These are phyloP conservation scores for Tromatobia lineatoria DNA, from an alignment of 2,888 invertebrate genomes.

Conservation along the genomic window DNA sequence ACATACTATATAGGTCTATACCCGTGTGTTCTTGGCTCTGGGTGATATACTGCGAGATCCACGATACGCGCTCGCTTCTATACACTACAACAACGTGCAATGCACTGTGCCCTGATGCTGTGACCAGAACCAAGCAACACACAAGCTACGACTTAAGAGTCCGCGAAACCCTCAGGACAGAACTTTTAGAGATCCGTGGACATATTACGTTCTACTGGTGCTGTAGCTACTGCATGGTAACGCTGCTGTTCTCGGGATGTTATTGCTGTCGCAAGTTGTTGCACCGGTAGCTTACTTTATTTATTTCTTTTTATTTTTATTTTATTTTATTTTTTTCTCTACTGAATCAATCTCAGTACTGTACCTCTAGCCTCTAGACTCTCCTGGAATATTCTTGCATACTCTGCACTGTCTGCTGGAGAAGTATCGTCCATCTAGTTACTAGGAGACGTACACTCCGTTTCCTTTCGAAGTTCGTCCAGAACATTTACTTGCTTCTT, in stretches of 20 bases:
- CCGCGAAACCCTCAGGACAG: conserved; percentile 43
- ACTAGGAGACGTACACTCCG: conserved; percentile 27
- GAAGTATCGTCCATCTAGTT: conserved; percentile 59
- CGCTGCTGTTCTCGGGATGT: conserved; percentile 44
- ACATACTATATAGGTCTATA: neutral
- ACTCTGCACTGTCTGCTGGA: conserved; percentile 2
- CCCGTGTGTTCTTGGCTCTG: conserved; percentile 67
- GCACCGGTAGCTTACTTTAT: conserved; percentile 47
- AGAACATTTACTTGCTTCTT: conserved; percentile 36
- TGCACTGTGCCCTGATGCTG: conserved; percentile 11
- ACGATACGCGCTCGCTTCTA: conserved; percentile 76
- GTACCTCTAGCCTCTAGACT: conserved; percentile 18
- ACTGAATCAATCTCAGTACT: conserved; percentile 42
- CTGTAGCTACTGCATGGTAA: conserved; percentile 22
- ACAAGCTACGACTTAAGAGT: conserved; percentile 40
- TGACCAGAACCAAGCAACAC: conserved; percentile 4
- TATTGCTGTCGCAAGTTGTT: conserved; percentile 55
- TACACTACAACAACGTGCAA: conserved; percentile 20
- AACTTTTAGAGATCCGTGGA: conserved; percentile 61
- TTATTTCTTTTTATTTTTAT: conserved; percentile 33
- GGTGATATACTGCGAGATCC: conserved; percentile 84
- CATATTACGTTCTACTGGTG: conserved; percentile 58
- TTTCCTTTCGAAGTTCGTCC: conserved; percentile 34
- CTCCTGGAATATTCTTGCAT: conserved; percentile 40
- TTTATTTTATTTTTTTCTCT: conserved; percentile 23